Conservation (phyloP, 2,888 invertebrate species). For the Trichacis sp. region DNA sequence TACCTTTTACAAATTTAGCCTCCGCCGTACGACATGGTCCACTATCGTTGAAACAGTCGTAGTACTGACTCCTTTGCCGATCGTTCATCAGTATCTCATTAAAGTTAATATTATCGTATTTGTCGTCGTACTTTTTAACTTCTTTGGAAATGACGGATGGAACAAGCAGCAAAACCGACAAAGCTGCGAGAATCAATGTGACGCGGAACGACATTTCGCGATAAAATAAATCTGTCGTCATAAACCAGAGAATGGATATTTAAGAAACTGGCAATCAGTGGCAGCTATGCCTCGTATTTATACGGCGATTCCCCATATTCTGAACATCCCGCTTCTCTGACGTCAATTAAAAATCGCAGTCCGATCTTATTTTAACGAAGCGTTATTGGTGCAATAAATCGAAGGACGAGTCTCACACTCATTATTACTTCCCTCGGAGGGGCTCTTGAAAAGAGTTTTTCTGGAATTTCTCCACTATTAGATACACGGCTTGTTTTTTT, state of each 20-base stretch:
- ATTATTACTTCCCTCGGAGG: too few species aligned
- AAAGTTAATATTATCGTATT: slow-evolving; percentile 56
- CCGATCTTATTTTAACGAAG: not conserved
- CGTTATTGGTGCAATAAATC: not conserved
- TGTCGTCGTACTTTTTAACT: slow-evolving; percentile 51
- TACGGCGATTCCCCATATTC: slow-evolving; percentile 1
- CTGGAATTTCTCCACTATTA: too few species aligned
- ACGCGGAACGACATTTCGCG: not conserved
- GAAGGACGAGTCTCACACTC: slow-evolving; percentile 4
- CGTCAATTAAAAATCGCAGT: slow-evolving; percentile 2
- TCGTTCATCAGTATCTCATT: slow-evolving; percentile 54
- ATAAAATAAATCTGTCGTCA: not conserved
- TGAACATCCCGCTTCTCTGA: slow-evolving; percentile 5
- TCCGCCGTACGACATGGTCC: slow-evolving; percentile 53
- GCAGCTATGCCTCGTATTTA: slow-evolving; percentile 1
- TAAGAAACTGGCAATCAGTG: slow-evolving; percentile 1
- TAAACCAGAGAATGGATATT: not conserved
- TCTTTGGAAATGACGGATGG: slow-evolving; percentile 36
- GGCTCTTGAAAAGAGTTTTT: too few species aligned
- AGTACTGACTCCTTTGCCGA: slow-evolving; percentile 54
- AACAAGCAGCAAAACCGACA: slow-evolving; percentile 19
- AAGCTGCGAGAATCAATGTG: not conserved
- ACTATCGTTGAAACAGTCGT: slow-evolving; percentile 53
- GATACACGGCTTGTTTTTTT: too few species aligned
- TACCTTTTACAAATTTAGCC: slow-evolving; percentile 55